Evolutionary conservation across 2,797 vertebrate species (phyloP), one percentile per base, ranked within the genome.

Genomic region (Phoxinus dragarum): DNA sequence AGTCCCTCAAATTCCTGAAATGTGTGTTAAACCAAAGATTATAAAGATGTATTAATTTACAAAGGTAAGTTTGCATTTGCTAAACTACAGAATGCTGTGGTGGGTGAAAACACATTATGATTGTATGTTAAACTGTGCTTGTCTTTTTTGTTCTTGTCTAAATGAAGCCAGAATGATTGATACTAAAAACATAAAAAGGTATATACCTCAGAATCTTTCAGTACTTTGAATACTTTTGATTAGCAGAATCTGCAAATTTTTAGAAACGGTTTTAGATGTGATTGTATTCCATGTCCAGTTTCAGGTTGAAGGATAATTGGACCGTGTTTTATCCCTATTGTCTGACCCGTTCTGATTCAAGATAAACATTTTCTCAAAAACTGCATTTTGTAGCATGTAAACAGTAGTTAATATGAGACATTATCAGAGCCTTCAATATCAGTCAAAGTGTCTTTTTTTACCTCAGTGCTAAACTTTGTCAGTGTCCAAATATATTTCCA

Each of bases 181-280:
- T 47, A 68, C 64, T n/a, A 7, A 69, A 77, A 52, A 69, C 38
- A 71, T 11, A 64, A n/a, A n/a, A 84, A 38, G 23, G 42, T 59
- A 71, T 77, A 85, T 90, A 86, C 87, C 81, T 88, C 87, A 86
- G 44, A 40, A 71, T 52, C 19, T 84, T 87, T 59, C 7, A 61
- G 23, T 81, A 34, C 34, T 40, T 81, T 81, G 54, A 72, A 7
- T 75, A 19, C 14, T 38, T 80, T 78, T 12, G 5, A 49, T 36
- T 49, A 69, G n/a, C 36, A 77, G 31, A n/a, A 69, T 69, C 49
- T 77, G 34, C 73, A 10, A 54, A 36, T 69, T n/a, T 66, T 59
- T 72, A 42, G n/a, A 42, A 59, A 59, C 6, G 61, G n/a, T 42
- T 56, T 54, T 54, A 59, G 49, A 21, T 34, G 17, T 47, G 2